phyloP scores from a whole-genome alignment of 1,140 invertebrate species.

The Contarinia nasturtii region DNA sequence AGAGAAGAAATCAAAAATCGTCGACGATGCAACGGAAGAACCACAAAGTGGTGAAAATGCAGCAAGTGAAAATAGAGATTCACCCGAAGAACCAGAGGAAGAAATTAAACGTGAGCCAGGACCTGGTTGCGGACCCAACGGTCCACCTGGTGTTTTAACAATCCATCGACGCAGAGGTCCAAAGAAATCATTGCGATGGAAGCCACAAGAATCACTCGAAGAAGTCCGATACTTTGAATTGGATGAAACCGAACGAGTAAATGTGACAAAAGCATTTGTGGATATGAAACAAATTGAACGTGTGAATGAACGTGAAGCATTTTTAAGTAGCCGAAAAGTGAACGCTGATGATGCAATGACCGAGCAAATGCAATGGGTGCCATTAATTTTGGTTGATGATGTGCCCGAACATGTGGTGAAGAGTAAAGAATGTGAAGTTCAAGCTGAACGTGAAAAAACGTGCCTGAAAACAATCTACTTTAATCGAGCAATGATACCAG shows the following conservation, averaged over 20 bases:
- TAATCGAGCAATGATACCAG: constrained; percentile 66
- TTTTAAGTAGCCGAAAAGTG: constrained; percentile 51
- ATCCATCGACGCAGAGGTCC: constrained; percentile 36
- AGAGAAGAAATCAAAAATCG: constrained; percentile 1
- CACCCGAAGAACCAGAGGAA: constrained; percentile 13
- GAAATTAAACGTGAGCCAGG: constrained; percentile 16
- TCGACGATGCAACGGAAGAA: constrained; percentile 6
- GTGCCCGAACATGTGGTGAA: constrained; percentile 39
- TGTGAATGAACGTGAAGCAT: constrained; percentile 62
- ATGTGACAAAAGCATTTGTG: constrained; percentile 82
- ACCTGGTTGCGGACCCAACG: constrained; percentile 20
- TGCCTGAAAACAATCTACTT: constrained; percentile 75
- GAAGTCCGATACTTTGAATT: constrained; percentile 76
- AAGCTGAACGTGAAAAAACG: constrained; percentile 64
- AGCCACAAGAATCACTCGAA: constrained; percentile 55
- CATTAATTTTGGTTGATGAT: constrained; percentile 43
- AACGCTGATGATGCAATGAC: constrained; percentile 60
- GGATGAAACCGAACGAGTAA: constrained; percentile 85
- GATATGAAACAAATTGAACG: constrained; percentile 84
- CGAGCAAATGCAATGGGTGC: constrained; percentile 49
- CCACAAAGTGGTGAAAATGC: constrained; percentile 6
- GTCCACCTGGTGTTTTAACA: constrained; percentile 19
- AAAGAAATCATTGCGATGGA: constrained; percentile 73
- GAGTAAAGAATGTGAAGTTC: constrained; percentile 71
- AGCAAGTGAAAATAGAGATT: constrained; percentile 12